These are phyloP conservation scores for Drosophila kokeensis DNA, from an alignment of 2,888 invertebrate genomes.

Conservation along the genomic window DNA sequence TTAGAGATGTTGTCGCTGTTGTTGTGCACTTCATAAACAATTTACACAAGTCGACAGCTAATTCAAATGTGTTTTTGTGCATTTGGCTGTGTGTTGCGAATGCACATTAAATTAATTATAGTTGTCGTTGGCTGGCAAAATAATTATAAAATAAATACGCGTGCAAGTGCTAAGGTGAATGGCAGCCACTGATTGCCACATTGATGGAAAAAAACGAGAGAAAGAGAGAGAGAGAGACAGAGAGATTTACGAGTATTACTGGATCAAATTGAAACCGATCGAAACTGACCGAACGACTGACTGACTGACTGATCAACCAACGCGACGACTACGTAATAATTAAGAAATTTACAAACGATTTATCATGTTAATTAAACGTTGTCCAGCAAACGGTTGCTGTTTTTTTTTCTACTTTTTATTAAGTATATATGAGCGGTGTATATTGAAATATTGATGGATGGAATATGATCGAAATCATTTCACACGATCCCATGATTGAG, in stretches of 20 bases:
- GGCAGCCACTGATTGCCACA: constrained; percentile 41
- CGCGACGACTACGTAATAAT: constrained; percentile 73
- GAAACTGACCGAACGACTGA: constrained; percentile 12
- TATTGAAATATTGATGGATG: constrained; percentile 71
- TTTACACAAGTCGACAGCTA: constrained; percentile 65
- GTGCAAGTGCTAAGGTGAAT: constrained; percentile 73
- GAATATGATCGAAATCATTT: constrained; percentile 76
- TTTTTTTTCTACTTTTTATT: not conserved
- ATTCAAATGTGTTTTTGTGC: constrained; percentile 39
- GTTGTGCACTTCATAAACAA: constrained; percentile 72
- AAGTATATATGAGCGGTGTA: constrained; percentile 6
- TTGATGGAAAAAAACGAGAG: too few relatives aligned
- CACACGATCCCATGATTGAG: constrained; percentile 74
- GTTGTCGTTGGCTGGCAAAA: constrained; percentile 37
- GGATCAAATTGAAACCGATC: constrained; percentile 2
- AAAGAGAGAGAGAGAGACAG: not conserved
- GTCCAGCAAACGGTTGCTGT: constrained; percentile 47
- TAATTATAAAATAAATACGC: constrained; percentile 67
- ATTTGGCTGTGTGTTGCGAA: constrained; percentile 21
- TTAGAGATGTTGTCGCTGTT: constrained; percentile 36
- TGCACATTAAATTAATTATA: constrained; percentile 68
- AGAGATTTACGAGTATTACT: constrained; percentile 10
- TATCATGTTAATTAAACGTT: constrained; percentile 79
- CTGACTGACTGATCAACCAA: constrained; percentile 33
- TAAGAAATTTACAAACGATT: constrained; percentile 81